Percentiles rank a stretch among this genome's conserved stretches.
phyloP scores from a whole-genome alignment of 2,797 vertebrate genomes.

The Dallia pectoralis region DNA sequence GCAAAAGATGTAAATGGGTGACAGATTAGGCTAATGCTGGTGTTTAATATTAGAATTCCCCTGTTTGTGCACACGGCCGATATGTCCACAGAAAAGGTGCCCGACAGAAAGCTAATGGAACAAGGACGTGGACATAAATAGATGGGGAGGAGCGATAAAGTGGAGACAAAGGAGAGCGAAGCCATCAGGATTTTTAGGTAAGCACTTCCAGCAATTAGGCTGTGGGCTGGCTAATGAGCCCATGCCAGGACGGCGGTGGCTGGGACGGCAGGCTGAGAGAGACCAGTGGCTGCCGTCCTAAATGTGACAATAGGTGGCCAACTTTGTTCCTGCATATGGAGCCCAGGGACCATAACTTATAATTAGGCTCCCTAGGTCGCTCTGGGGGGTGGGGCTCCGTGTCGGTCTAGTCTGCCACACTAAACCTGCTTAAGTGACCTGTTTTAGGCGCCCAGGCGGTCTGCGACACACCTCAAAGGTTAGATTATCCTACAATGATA shows the following conservation, averaged over 20 bases:
- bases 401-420: conserved; percentile 53
- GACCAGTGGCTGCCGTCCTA: conserved; percentile 57
- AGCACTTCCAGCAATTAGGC: conserved; percentile 69
- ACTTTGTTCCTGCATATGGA: conserved; percentile 61
- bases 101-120: conserved; percentile 32
- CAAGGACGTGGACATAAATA: neutral
- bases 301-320: conserved; percentile 66
- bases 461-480: conserved; percentile 74
- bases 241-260: conserved; percentile 19
- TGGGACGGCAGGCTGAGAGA: conserved; percentile 1
- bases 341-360: conserved; percentile 65
- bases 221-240: conserved; percentile 59
- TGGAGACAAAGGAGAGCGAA: conserved; percentile 39
- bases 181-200: conserved; percentile 57
- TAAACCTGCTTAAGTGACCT: conserved; percentile 75
- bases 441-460: conserved; percentile 64
- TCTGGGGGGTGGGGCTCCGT: conserved; percentile 48
- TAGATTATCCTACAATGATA: conserved; percentile 75
- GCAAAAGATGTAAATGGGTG: conserved; percentile 85
- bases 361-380: conserved; percentile 67
- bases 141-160: neutral
- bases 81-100: too few species aligned
- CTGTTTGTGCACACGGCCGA: conserved; percentile 31
- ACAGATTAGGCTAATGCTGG: conserved; percentile 90
- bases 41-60: conserved; percentile 76